phyloP scores from a whole-genome alignment of 2,113 vertebrate species.

The Coturnix japonica region DNA sequence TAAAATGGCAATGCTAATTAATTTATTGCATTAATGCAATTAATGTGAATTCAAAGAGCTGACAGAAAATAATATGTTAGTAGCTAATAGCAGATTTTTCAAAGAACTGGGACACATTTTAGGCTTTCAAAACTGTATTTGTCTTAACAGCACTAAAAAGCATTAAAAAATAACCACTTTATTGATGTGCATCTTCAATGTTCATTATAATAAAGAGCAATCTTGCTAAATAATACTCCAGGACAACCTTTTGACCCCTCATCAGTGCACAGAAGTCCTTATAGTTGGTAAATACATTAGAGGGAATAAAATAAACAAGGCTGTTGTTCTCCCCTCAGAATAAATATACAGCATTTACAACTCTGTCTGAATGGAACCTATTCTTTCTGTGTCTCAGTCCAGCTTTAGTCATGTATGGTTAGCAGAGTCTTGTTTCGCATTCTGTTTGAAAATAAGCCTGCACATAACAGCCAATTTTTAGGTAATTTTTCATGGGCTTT shows the following conservation, averaged over 20 bases:
- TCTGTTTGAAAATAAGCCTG: neutral
- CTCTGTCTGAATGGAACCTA: neutral
- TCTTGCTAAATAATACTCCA: conserved; percentile 69
- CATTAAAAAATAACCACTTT: conserved; percentile 51
- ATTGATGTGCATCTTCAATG: conserved; percentile 62
- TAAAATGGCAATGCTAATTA: conserved; percentile 60
- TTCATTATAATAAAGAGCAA: conserved; percentile 68
- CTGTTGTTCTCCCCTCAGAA: neutral
- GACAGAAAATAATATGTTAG: conserved; percentile 63
- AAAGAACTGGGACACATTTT: conserved; percentile 26
- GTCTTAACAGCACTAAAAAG: conserved; percentile 60
- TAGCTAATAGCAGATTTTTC: conserved; percentile 63
- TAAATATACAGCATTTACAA: neutral
- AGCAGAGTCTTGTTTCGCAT: neutral
- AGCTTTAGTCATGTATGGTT: neutral
- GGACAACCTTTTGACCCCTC: conserved; percentile 61
- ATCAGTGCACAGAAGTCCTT: conserved; percentile 62
- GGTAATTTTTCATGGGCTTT: neutral
- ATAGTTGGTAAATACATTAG: conserved; percentile 62
- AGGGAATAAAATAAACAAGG: conserved; percentile 35
- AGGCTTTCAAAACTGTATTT: conserved; percentile 49
- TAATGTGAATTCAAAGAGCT: conserved; percentile 69
- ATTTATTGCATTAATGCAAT: conserved; percentile 61
- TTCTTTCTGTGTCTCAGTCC: neutral
- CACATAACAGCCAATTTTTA: neutral